Evolutionary conservation across 2,797 vertebrate species (phyloP), one percentile per base, ranked within the genome.

Genomic region (Xenopus petersii): DNA sequence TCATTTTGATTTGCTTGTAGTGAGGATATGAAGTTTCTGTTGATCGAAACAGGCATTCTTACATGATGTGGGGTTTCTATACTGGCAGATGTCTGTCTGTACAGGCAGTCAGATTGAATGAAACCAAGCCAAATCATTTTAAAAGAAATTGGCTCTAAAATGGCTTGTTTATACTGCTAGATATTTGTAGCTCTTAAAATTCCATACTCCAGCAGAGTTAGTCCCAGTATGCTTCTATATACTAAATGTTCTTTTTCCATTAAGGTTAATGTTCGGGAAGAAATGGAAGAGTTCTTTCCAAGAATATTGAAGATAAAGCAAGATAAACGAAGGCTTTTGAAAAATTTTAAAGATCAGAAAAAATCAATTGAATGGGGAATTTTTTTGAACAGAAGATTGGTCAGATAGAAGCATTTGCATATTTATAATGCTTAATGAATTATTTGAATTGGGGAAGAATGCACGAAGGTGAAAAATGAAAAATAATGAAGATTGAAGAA

Each of bases 201-300:
- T 88, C 88, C 91, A 83, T 90, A 90, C 87, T 90, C 90, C 92
- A 92, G 90, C 89, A 94, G 92, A 91, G 91, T 93, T 93, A 92
- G 94, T 94, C 91, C 88, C 88, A 89, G 92, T 94, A 92, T 96
- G 93, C 93, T 95, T 95, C 95, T 95, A 95, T 94, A 94, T 94
- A 95, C 95, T 96, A 93, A 97, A 97, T 98, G 95, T 97, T 97
- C 93, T 96, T 97, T 95, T 97, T 97, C 94, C 93, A 95, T 95
- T 95, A 97, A 98, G 95, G 95, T 96, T 95, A 97, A 95, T 97
- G 93, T 93, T 94, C 94, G 94, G 93, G 95, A 97, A 96, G 95
- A 95, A 94, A 94, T 94, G 93, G 95, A 97, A 97, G 95, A 98
- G 94, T 98, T 95, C 94, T 95, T 94, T 95, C 93, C 94, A 96